These are phyloP conservation scores for Uropsilus gracilis DNA, from an alignment of 2,113 vertebrate genomes.

Conservation along the genomic window DNA sequence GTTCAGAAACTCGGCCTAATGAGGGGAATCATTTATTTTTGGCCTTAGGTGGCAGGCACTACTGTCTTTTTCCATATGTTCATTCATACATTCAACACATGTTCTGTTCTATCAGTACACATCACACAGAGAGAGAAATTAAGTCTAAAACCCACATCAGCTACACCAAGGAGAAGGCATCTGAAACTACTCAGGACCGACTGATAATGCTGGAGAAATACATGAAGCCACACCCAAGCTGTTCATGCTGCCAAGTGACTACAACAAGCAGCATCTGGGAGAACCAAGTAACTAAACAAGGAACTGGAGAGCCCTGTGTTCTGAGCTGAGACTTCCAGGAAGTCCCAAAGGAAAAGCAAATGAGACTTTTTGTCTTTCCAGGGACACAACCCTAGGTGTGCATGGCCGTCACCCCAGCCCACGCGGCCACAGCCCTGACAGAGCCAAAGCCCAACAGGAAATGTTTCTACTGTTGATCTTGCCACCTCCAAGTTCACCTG, in stretches of 20 bases:
- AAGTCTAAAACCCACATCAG: not conserved
- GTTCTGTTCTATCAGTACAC: not conserved
- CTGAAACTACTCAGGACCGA: not conserved
- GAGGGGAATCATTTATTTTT: not conserved
- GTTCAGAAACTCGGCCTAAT: slow-evolving; percentile 4
- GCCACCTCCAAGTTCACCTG: not conserved
- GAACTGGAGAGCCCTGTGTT: slow-evolving; percentile 18
- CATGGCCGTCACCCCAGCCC: not conserved
- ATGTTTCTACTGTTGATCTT: not conserved
- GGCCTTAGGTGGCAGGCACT: not conserved
- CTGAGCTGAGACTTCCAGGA: not conserved
- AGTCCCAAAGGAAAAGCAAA: not conserved
- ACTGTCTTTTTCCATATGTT: not conserved
- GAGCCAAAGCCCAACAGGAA: not conserved
- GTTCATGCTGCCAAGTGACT: not conserved
- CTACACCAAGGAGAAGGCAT: not conserved
- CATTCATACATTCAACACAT: not conserved
- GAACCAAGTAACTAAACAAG: not conserved
- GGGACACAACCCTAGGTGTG: not conserved
- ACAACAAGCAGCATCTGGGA: slow-evolving; percentile 22
- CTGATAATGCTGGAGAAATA: not conserved
- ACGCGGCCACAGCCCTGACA: not conserved
- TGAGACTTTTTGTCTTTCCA: not conserved
- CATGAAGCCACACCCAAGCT: not conserved
- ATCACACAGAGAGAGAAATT: not conserved